Evolutionary conservation across 37 sponge, comb jelly and placozoan genomes (phyloP), one percentile per base, ranked within the genome.

Genomic region (Geodia barretti): DNA sequence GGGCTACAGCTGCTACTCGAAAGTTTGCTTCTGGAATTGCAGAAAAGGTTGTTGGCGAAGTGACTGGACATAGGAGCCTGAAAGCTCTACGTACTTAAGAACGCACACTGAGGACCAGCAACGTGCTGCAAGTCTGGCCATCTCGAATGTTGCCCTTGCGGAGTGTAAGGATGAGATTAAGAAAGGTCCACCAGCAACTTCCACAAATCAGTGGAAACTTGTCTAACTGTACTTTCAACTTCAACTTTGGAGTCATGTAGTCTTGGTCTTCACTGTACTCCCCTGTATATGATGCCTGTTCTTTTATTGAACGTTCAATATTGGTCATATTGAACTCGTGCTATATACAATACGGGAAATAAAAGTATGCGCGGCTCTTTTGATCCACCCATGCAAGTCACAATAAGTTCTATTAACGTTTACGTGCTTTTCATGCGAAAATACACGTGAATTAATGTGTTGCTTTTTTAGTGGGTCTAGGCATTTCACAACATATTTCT

Each of bases 1-100:
- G 85, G 4, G 85, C 87, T 25, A 87, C 81, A 39, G 74, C 87
- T 67, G 60, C 47, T 32, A 86, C 75, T 33, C 47, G 80, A 4
- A 87, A 80, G 87, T 87, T 58, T 38, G 24, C 41, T 0, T 67
- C 21, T 23, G 81, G 80, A 58, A 81, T 87, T 1, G 75, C 83
- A 7, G 83, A 83, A 68, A 83, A 83, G n/a, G 0, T 83, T 3
- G 74, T 83, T 74, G 41, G 41, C 3, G 83, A 83, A n/a, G 60
- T 65, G 47, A 72, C 83, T 39, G 83, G 75, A 1, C 83, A 83
- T 37, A 62, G 36, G 33, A 83, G 75, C 35, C 61, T 83, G 66
- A 83, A 83, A 28, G 74, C 67, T 2, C 58, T 83, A 0, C 47
- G 75, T 62, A 25, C 37, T 4, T 83, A 83, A 65, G 83, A 83